These are phyloP conservation scores for Ceratothoa steindachneri DNA, from an alignment of 2,888 invertebrate species.

Conservation along the genomic window DNA sequence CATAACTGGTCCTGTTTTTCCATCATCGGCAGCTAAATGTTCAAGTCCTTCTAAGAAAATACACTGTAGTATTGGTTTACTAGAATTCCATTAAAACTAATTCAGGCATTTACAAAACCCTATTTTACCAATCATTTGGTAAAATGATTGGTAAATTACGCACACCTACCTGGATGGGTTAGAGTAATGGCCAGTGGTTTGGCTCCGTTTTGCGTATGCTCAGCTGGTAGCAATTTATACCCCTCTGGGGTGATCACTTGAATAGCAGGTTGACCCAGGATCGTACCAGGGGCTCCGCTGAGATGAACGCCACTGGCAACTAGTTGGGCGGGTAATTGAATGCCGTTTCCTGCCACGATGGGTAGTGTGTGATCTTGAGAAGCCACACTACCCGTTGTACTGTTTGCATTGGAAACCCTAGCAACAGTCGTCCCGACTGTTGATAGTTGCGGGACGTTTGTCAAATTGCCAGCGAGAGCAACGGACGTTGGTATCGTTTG, in stretches of 20 bases:
- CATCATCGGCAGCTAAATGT: constrained; percentile 2
- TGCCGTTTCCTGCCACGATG: constrained; percentile 11
- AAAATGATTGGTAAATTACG: background rate
- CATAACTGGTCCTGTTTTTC: constrained; percentile 22
- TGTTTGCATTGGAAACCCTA: background rate
- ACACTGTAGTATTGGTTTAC: no score
- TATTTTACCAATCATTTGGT: background rate
- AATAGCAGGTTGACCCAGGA: constrained; percentile 33
- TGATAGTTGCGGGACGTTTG: background rate
- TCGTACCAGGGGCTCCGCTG: constrained; percentile 33
- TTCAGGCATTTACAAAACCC: background rate
- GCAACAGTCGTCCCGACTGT: background rate
- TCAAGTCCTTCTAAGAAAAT: background rate
- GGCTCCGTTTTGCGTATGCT: constrained; percentile 29
- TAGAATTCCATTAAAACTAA: no score
- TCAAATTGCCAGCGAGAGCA: background rate
- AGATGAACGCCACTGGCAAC: constrained; percentile 38
- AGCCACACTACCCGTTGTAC: background rate
- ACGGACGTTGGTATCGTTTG: background rate
- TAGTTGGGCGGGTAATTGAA: constrained; percentile 36
- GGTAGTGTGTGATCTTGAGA: background rate
- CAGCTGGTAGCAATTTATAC: constrained; percentile 39
- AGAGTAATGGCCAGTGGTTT: constrained; percentile 40
- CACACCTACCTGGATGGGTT: constrained; percentile 34
- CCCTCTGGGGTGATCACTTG: constrained; percentile 42